A percentile compares a stretch with the other conserved stretches of the same genome.
phyloP scores from a whole-genome alignment of 2,113 vertebrate species.

The Cyrtonyx montezumae region DNA sequence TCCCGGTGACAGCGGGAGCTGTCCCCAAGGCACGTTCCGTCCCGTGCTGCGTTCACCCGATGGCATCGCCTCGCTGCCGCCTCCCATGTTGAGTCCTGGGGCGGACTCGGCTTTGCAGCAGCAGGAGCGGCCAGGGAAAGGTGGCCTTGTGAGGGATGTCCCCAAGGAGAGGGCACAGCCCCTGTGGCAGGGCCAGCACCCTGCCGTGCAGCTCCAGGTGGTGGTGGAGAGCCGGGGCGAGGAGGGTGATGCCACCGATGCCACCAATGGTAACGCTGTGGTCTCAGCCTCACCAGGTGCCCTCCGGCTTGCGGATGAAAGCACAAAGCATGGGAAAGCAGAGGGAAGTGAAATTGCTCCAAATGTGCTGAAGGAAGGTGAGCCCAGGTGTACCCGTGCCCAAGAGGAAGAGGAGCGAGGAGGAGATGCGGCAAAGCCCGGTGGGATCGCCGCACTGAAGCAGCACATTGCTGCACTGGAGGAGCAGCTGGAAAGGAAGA shows the following conservation, averaged over 20 bases:
- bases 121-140: slow-evolving; percentile 76
- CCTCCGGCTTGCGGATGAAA: slow-evolving; percentile 26
- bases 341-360: slow-evolving; percentile 50
- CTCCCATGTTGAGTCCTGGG: background rate
- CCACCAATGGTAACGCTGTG: fast-evolving
- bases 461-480: slow-evolving; percentile 84
- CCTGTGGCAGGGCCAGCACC: slow-evolving; percentile 68
- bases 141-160: slow-evolving; percentile 76
- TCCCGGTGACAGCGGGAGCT: background rate
- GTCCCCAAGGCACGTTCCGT: slow-evolving; percentile 67
- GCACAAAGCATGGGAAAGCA: background rate
- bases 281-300: fast-evolving
- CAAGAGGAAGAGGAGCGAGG: background rate
- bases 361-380: background rate
- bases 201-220: background rate
- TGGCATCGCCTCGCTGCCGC: background rate
- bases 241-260: background rate
- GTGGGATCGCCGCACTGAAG: slow-evolving; percentile 70
- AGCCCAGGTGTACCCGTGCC: background rate
- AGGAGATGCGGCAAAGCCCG: background rate
- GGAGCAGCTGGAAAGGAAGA: slow-evolving; percentile 81
- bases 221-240: slow-evolving; percentile 34
- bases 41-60: slow-evolving; percentile 7
- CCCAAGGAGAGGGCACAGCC: slow-evolving; percentile 67
- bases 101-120: slow-evolving; percentile 71